Base-by-base conservation (phyloP, 2,113 vertebrate genomes). In the Notarius lentiginosus region DNA sequence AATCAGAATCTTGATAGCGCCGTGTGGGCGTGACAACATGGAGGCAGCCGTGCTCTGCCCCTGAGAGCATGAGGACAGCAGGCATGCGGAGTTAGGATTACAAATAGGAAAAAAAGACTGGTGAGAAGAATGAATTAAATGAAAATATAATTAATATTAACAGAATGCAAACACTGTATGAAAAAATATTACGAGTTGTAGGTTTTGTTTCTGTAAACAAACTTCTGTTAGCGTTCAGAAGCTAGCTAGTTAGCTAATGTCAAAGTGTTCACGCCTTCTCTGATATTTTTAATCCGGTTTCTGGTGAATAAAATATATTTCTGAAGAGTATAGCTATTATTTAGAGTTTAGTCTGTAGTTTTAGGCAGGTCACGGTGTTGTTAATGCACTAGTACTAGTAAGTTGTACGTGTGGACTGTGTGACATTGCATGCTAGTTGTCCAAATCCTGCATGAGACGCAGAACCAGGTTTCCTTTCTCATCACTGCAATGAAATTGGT, bases 241-340 rank as follows among this genome's bases (percentile, higher is more conserved):
- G 75, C 73, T 76, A 82, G 55, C 72, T 79, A 88, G 90, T 83
- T 73, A 5, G 93, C 66, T 90, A 81, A 90, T 86, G 76, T 86
- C 84, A 84, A 76, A 76, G 7, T 76, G 84, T 77, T 34, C 18
- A 83, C 72, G 68, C 66, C 24, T 55, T 2, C 18, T 5, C 7
- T 49, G 7, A 22, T 5, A 53, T 80, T 34, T 10, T 14, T 66
- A 55, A 55, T 85, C 20, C 5, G 4, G 20, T 10, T 51, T 85
- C 61, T 56, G 49, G 1, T 41, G 10, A 51, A 20, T 27, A 3
- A 30, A 20, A 47, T 27, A 7, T 17, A 15, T 6, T 17, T 55
- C 0, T 20, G 76, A 79, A 18, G 1, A 80, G 0, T 12, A 12
- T 2, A 60, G 22, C n/a, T 3, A 56, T 12, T 22, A 41, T 41